Conservation (phyloP, 2,797 vertebrate species). For the Taeniopygia guttata region DNA sequence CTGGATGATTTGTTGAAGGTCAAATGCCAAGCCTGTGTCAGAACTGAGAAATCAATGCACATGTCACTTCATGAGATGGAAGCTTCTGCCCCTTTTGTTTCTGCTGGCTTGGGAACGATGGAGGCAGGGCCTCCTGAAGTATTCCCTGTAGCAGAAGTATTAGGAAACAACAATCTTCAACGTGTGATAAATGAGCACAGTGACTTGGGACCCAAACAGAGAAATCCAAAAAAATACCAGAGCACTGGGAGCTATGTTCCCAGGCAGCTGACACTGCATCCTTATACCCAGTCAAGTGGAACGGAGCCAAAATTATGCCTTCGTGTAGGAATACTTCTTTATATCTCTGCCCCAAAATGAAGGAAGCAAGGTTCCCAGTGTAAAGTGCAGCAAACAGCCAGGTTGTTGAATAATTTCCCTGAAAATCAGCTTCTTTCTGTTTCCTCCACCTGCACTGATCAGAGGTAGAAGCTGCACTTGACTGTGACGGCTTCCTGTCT, state of each 20-base stretch:
- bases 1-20: conserved; percentile 8
- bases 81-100: not conserved
- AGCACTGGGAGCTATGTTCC: not conserved
- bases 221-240: not conserved
- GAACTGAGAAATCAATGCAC: not conserved
- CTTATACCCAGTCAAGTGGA: not conserved
- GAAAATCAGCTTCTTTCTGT: not conserved
- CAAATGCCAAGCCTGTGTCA: not conserved
- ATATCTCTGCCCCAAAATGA: not conserved
- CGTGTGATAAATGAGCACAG: conserved; percentile 12
- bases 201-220: not conserved
- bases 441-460: not conserved
- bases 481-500: not conserved
- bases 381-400: not conserved
- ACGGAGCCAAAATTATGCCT: not conserved
- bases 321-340: not conserved
- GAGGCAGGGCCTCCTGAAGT: not conserved
- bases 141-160: not conserved
- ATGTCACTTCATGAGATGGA: not conserved
- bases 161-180: not conserved
- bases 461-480: not conserved
- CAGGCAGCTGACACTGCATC: conserved; percentile 1
- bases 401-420: not conserved
- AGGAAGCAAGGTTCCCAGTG: not conserved
- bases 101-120: not conserved